These are phyloP conservation scores for Myrmophylax atrothorax DNA, from an alignment of 2,113 vertebrate species.

Conservation along the genomic window DNA sequence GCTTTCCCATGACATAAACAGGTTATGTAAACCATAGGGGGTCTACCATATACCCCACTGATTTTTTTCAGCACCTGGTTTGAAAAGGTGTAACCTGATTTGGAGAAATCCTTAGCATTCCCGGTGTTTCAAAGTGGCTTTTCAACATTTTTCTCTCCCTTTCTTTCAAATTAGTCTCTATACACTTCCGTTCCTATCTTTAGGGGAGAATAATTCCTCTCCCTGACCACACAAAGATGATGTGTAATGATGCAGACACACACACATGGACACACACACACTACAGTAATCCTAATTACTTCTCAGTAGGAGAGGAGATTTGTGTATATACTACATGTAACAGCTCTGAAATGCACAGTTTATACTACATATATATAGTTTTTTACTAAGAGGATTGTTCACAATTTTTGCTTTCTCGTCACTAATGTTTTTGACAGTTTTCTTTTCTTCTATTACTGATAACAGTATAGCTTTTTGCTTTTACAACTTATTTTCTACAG, in stretches of 20 bases:
- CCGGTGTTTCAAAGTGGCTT: neutral
- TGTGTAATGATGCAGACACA: neutral
- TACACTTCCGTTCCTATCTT: neutral
- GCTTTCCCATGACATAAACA: neutral
- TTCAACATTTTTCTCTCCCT: neutral
- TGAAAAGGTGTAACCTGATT: neutral
- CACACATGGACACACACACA: no score
- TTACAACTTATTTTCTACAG: slow-evolving; percentile 23
- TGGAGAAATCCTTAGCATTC: neutral
- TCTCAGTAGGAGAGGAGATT: neutral
- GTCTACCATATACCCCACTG: neutral
- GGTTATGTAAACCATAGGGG: neutral
- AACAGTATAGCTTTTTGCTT: neutral
- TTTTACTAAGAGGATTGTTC: slow-evolving; percentile 15
- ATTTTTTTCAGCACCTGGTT: neutral
- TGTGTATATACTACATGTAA: neutral
- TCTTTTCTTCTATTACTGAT: neutral
- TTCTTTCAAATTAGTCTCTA: neutral
- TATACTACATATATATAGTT: neutral
- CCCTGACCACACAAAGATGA: neutral
- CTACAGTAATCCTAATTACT: neutral
- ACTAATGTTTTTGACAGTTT: neutral
- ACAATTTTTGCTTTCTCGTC: neutral
- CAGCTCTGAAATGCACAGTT: neutral
- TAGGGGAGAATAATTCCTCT: neutral